These are phyloP conservation scores for Rhinoptilus africanus DNA, from an alignment of 2,113 vertebrate species.

Conservation along the genomic window DNA sequence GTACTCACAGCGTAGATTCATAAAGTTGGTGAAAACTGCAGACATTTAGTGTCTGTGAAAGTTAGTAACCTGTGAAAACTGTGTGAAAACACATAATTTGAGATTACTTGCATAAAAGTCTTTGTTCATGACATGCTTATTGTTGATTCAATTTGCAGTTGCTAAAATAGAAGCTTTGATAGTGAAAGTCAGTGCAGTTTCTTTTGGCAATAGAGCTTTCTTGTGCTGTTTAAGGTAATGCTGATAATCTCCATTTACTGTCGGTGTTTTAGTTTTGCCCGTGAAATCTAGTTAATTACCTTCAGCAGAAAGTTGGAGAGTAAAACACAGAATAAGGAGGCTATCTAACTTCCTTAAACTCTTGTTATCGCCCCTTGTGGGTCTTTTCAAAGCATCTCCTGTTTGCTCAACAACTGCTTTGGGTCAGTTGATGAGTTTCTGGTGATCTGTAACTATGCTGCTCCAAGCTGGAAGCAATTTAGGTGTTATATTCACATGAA, in stretches of 20 bases:
- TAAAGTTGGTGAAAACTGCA: not conserved
- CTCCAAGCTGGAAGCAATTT: not conserved
- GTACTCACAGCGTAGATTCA: not conserved
- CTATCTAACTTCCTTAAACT: not conserved
- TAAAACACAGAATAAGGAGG: not conserved
- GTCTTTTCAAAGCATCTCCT: not conserved
- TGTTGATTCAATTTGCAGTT: not conserved
- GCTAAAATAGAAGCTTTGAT: not conserved
- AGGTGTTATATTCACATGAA: not conserved
- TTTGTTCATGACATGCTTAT: not conserved
- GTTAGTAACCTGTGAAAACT: not conserved
- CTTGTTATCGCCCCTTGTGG: not conserved
- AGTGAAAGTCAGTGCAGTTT: not conserved
- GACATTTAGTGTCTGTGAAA: not conserved
- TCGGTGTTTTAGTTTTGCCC: not conserved
- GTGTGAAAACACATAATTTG: not conserved
- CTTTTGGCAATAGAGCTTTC: not conserved
- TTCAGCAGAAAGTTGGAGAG: not conserved
- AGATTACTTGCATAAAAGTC: not conserved
- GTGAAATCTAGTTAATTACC: not conserved
- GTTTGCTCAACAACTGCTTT: not conserved
- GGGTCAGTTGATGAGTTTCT: not conserved
- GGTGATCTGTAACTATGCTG: not conserved
- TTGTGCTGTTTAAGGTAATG: not conserved
- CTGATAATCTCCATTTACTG: not conserved